phyloP scores from a whole-genome alignment of 2,797 vertebrate genomes.

The Mormyrops attenuatus region DNA sequence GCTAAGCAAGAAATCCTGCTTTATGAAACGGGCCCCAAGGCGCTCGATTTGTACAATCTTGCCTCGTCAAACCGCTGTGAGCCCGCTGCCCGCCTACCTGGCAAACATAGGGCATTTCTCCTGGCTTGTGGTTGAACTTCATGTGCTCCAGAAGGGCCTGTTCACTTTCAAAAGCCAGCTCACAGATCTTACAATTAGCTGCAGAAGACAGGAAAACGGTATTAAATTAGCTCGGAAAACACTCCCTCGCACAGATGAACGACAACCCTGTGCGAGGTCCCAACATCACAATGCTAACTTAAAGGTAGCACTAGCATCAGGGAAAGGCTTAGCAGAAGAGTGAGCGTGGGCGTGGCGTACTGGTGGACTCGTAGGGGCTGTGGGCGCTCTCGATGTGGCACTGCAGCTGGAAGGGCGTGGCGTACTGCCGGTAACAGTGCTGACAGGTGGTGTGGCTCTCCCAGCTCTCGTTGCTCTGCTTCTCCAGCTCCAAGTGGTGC shows the following conservation, averaged over 20 bases:
- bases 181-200: conserved; percentile 98
- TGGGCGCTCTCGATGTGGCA: conserved; percentile 98
- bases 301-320: not conserved
- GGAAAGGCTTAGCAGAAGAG: not conserved
- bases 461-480: conserved; percentile 97
- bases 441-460: conserved; percentile 98
- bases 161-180: conserved; percentile 95
- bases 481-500: conserved; percentile 95
- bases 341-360: conserved; percentile 55
- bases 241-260: not conserved
- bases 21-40: not conserved
- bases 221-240: not conserved
- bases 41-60: not conserved
- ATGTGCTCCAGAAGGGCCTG: conserved; percentile 97
- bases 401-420: conserved; percentile 95
- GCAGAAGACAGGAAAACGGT: conserved; percentile 31
- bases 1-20: not conserved
- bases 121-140: conserved; percentile 98
- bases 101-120: conserved; percentile 98
- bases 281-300: not conserved
- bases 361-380: conserved; percentile 85
- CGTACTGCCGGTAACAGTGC: conserved; percentile 94
- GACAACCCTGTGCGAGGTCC: not conserved
- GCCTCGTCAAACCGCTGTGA: not conserved
- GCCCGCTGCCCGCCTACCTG: conserved; percentile 66